Base-by-base conservation (phyloP, 2,888 invertebrate genomes). In the Pachydiplax longipennis region DNA sequence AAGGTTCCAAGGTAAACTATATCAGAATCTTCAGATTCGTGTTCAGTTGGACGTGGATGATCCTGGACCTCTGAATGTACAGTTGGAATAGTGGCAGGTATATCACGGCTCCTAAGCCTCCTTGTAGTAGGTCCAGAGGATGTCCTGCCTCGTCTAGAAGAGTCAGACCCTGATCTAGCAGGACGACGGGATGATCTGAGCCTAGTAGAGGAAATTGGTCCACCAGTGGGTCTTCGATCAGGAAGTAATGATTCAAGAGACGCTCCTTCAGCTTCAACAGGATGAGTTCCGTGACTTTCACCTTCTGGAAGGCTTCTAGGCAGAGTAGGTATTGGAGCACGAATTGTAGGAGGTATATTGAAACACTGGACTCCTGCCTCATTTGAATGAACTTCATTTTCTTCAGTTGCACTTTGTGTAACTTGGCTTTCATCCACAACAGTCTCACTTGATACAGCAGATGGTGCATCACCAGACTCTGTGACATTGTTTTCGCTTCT, bases 1-100 rank as follows among this genome's bases (percentile, higher is more conserved):
- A 87, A 87, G n/a, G 87, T 87, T 87, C 87, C 87, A 2, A 87
- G 61, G n/a, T 87, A 87, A 65, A 87, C 87, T 37, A 87, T 65
- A n/a, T 87, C 87, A 37, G 87, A 37, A 40, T 87, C 87, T 22
- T 87, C 87, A 10, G 87, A 87, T 5, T 87, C 87, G 35, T 22
- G 87, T 61, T 87, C 87, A 87, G 37, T 87, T 35, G 87, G 87
- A 37, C 87, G 61, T 18, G 87, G 37, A 12, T 61, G 61, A 35
- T 87, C 87, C 12, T 87, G 87, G 25, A 37, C 13, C 6, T 87
- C 87, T 58, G 65, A 8, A 37, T 87, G 87, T 18, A 37, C 37
- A 35, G 58, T 53, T 31, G 83, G 58, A 5, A 83, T 22, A 2
- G 53, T 53, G 2, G 87, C 40, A 37, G 87, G 61, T n/a, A 87